Evolutionary conservation across 2,113 vertebrate genomes (phyloP).

Genomic region (Odobenus rosmarus): DNA sequence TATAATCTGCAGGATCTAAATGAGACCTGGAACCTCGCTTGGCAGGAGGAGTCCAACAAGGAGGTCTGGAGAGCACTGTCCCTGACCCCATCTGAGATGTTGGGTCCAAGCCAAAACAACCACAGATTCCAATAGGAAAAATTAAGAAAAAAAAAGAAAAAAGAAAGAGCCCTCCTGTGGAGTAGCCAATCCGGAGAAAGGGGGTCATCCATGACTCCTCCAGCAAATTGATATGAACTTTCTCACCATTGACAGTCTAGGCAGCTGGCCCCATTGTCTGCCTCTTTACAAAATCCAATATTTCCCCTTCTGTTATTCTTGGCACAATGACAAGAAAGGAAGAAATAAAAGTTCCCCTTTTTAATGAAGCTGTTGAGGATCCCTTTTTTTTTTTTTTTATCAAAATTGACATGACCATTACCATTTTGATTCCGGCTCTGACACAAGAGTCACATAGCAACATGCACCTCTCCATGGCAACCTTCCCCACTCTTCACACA

Average conservation of each 20-base stretch:
- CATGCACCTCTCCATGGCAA: slow-evolving; percentile 71
- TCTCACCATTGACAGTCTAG: slow-evolving; percentile 2
- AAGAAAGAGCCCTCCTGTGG: background rate
- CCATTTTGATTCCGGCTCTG: slow-evolving; percentile 71
- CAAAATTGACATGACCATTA: slow-evolving; percentile 78
- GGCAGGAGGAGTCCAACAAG: background rate
- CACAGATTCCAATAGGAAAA: background rate
- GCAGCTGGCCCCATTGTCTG: slow-evolving; percentile 67
- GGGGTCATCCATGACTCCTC: background rate
- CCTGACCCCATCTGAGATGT: background rate
- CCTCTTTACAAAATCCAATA: slow-evolving; percentile 75
- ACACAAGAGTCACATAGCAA: slow-evolving; percentile 70
- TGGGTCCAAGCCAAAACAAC: background rate
- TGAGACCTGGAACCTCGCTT: accelerated
- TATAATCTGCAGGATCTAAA: accelerated
- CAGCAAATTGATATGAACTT: slow-evolving; percentile 14
- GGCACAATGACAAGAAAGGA: slow-evolving; percentile 63
- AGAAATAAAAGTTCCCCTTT: slow-evolving; percentile 66
- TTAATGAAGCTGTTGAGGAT: slow-evolving; percentile 76
- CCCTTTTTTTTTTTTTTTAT: slow-evolving; percentile 61
- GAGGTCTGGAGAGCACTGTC: accelerated
- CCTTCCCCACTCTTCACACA: slow-evolving; percentile 54
- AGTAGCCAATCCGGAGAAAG: background rate
- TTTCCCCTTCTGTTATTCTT: slow-evolving; percentile 64
- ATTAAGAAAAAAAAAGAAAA: background rate